Base-by-base conservation (phyloP, 2,888 invertebrate species). In the Nymphalis polychloros region DNA sequence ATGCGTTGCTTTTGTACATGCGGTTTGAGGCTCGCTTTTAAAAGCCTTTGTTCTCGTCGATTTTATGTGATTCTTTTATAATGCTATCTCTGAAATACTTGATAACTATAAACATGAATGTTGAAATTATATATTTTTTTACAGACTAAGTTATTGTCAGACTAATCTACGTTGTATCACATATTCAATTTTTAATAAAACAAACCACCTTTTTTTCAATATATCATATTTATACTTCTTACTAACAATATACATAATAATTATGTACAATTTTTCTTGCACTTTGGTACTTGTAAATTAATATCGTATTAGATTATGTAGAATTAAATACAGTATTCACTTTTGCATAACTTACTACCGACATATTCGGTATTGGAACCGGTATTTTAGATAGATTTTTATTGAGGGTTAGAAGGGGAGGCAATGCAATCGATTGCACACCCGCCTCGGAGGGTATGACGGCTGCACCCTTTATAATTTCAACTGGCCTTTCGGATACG, bases 311-410 rank as follows among this genome's bases (percentile, higher is more conserved):
- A 20, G 46, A 20, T 55, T 70, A 67, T 23, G 75, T 76, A 10
- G 70, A 68, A 55, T 73, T 74, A 23, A 88, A 74, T 48, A 90
- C 73, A 2, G 90, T 88, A 70, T 86, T 89, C 3, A 90, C 79
- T 79, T 88, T 89, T 53, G 87, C 84, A 63, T 91, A 91, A 73
- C 85, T 86, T 1, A 91, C 83, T 8, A 91, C 78, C 0, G 90
- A 88, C n/a, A 88, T 86, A 66, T 91, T 91, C 0, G 90, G 90
- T 73, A 91, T 88, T 0, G 90, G 90, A 1, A 91, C 86, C 0
- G 90, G 90, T 67, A 91, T 86, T 8, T 81, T 75, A 0, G 88
- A 84, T 19, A 89, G 71, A 67, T 88, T 90, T 57, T 83, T 86
- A 72, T 90, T 89, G 0, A 91, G 75, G 2, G 84, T 76, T 1